Conservation (phyloP, 2,888 invertebrate genomes). For the Hyppa rectilinea region DNA sequence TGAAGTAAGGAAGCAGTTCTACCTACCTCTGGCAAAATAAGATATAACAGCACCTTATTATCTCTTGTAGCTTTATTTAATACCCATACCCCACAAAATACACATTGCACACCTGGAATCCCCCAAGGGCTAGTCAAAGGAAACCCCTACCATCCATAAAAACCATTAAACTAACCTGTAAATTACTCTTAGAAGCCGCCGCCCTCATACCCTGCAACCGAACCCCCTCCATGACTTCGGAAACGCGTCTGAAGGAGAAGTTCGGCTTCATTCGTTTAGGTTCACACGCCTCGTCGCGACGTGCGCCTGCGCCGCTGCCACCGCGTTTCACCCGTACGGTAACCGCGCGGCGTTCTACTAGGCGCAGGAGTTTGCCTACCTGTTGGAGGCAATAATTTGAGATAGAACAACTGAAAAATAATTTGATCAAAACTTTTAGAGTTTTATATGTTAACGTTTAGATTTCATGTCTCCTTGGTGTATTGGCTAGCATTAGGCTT, state of each 20-base stretch:
- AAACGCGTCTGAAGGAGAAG: slow-evolving; percentile 88
- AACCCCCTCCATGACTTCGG: slow-evolving; percentile 89
- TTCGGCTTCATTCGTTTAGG: slow-evolving; percentile 80
- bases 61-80: no score
- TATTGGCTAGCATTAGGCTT: neutral
- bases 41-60: no score
- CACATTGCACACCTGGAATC: no score
- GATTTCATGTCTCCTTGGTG: neutral
- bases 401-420: neutral
- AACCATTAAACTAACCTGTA: slow-evolving; percentile 78
- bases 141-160: no score
- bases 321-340: slow-evolving; percentile 87
- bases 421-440: neutral
- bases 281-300: slow-evolving; percentile 73
- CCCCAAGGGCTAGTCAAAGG: no score
- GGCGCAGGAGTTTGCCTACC: slow-evolving; percentile 85
- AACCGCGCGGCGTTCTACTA: slow-evolving; percentile 85
- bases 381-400: slow-evolving; percentile 48
- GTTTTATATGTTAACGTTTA: neutral
- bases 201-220: slow-evolving; percentile 85
- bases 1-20: no score
- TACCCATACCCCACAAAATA: no score
- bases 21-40: no score
- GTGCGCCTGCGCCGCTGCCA: slow-evolving; percentile 68
- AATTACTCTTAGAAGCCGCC: slow-evolving; percentile 79